phyloP scores from a whole-genome alignment of 2,797 vertebrate genomes.

The Linurgus olivaceus region DNA sequence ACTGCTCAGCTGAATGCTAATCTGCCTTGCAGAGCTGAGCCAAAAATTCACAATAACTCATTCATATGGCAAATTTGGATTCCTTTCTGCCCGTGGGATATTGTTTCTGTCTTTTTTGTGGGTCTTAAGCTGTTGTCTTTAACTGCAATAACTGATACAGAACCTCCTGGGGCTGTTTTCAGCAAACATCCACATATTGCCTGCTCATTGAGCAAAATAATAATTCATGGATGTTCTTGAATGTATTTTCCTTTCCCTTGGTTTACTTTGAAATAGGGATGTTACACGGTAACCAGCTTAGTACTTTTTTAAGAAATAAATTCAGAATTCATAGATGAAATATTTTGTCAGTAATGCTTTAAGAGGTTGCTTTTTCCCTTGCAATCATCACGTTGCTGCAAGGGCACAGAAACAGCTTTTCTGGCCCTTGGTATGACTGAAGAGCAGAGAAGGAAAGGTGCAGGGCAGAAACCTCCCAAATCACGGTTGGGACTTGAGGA shows the following conservation, averaged over 20 bases:
- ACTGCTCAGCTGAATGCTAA: not conserved
- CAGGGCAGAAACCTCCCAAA: not conserved
- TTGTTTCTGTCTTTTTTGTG: not conserved
- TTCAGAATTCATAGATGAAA: not conserved
- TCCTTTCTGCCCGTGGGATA: not conserved
- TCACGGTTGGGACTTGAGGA: not conserved
- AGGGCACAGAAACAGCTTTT: not conserved
- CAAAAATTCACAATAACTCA: slow-evolving; percentile 2
- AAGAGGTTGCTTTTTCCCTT: not conserved
- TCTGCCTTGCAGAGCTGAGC: not conserved
- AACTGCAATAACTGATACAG: not conserved
- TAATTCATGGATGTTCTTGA: not conserved
- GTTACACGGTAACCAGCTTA: not conserved
- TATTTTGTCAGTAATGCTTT: not conserved
- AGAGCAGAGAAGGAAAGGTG: not conserved
- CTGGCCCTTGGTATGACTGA: not conserved
- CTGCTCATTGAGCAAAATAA: not conserved
- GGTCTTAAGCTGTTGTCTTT: not conserved
- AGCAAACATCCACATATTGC: not conserved
- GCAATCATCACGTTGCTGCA: not conserved
- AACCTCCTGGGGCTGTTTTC: not conserved
- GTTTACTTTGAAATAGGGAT: not conserved
- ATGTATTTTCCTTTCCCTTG: not conserved
- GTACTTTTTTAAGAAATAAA: not conserved
- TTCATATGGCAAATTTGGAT: not conserved